Evolutionary conservation across 2,797 vertebrate genomes (phyloP).

Genomic region (Macroramphosus scolopax): DNA sequence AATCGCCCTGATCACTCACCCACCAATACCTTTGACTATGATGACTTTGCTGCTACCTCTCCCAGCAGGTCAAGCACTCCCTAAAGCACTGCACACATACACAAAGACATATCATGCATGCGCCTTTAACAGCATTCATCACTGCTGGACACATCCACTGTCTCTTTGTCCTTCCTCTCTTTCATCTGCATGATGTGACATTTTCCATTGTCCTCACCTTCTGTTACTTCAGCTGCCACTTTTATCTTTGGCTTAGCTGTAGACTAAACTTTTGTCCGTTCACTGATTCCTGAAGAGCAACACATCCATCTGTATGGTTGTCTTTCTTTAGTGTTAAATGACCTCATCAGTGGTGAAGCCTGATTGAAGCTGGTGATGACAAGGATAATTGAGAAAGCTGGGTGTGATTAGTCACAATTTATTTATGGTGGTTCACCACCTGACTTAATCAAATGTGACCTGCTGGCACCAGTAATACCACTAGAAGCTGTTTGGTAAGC

Average conservation of each 20-base stretch:
- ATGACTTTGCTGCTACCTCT: constrained; percentile 88
- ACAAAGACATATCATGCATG: constrained; percentile 37
- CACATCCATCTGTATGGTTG: constrained; percentile 1
- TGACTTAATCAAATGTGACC: constrained; percentile 1
- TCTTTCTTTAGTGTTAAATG: constrained; percentile 25
- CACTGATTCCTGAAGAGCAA: constrained; percentile 3
- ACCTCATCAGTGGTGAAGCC: neutral
- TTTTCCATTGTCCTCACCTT: constrained; percentile 20
- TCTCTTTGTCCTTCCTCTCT: constrained; percentile 10
- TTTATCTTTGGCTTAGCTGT: constrained; percentile 10
- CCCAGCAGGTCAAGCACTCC: constrained; percentile 84
- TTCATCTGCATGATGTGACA: constrained; percentile 32
- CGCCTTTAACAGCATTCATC: constrained; percentile 10
- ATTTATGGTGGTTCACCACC: neutral
- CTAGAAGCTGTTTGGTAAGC: constrained; percentile 11
- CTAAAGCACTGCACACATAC: constrained; percentile 25
- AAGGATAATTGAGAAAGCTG: constrained; percentile 2
- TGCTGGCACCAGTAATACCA: neutral
- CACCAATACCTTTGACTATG: constrained; percentile 92
- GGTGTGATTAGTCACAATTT: constrained; percentile 2
- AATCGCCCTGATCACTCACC: constrained; percentile 94
- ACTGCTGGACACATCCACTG: constrained; percentile 4
- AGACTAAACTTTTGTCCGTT: constrained; percentile 3
- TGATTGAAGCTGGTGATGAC: neutral
- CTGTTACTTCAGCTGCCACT: constrained; percentile 12